A percentile compares a stretch with the other conserved stretches of the same genome.
These are phyloP conservation scores for Cepaea nemoralis DNA, from an alignment of 1,140 invertebrate genomes.

Conservation along the genomic window DNA sequence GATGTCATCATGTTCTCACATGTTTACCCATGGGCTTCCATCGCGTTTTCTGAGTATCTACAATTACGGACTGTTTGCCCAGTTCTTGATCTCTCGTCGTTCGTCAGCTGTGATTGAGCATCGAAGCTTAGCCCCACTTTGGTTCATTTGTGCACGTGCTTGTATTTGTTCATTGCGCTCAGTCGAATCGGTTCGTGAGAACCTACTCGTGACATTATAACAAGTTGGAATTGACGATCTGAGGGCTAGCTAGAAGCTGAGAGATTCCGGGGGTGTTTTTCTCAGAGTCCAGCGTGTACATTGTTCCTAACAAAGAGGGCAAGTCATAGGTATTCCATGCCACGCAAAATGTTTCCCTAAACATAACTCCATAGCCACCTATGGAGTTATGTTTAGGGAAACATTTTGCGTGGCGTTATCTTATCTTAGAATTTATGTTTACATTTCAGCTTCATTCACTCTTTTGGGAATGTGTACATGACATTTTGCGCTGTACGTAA, in stretches of 20 bases:
- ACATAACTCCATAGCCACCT: too few species aligned
- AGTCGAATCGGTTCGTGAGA: background rate
- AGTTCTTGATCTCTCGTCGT: background rate
- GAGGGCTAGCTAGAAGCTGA: background rate
- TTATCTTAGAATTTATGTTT: too few species aligned
- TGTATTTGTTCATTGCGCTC: background rate
- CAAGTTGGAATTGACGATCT: background rate
- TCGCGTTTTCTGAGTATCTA: constrained; percentile 9
- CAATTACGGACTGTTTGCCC: background rate
- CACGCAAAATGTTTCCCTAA: too few species aligned
- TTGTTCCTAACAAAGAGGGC: too few species aligned
- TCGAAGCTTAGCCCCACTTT: background rate
- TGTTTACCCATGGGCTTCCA: background rate
- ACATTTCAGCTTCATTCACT: too few species aligned
- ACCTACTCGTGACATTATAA: background rate
- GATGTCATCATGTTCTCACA: background rate
- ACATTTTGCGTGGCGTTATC: too few species aligned
- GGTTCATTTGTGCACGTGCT: constrained; percentile 1
- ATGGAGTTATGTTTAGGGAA: too few species aligned
- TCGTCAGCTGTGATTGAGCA: constrained; percentile 8
- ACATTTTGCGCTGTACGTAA: too few species aligned
- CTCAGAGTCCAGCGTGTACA: too few species aligned
- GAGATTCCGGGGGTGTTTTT: too few species aligned
- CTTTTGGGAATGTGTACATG: too few species aligned
- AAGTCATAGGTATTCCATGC: too few species aligned